Evolutionary conservation across 2,797 vertebrate genomes (phyloP), one percentile per base, ranked within the genome.

Genomic region (Chaunax sp.): DNA sequence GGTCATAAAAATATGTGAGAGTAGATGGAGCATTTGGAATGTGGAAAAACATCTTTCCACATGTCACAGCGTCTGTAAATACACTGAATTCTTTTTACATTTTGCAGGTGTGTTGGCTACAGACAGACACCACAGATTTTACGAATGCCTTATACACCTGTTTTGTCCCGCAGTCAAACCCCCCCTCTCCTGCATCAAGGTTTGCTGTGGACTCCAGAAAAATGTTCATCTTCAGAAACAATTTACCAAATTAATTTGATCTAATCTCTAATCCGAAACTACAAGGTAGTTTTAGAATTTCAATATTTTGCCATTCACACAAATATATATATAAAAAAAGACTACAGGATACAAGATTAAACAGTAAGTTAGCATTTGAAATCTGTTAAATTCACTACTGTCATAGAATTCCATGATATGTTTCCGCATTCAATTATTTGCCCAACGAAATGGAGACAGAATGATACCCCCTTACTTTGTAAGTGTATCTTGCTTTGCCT

Each of bases 1-100:
- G 67, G 43, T 5, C 19, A 44, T 75, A 55, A 77, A 69, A 80
- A 66, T 55, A 80, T 50, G 38, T 40, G 69, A 37, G 22, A 49
- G 50, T 49, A 26, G 64, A 3, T 25, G 43, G 61, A 63, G 45
- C 28, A 57, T 38, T 41, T 62, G 77, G 75, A 71, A 71, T 65
- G 79, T 81, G 61, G 41, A 82, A 77, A 80, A 82, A 79, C 53
- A 77, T 84, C 52, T 65, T 55, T 30, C 25, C 6, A 18, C 10
- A 26, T 68, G 65, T 77, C 61, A 60, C 51, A 60, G 7, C 0
- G 9, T 75, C 40, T 0, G 5, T 62, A 80, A 69, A 81, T 38
- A 60, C 44, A 40, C 18, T 22, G 11, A 28, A 60, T 77, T 78
- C 57, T 71, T 83, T 55, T 66, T 41, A 37, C 19, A 20, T 80